A percentile compares a stretch with the other conserved stretches of the same genome.
These are phyloP conservation scores for Sycophila texana DNA, from an alignment of 2,888 invertebrate genomes.

Conservation along the genomic window DNA sequence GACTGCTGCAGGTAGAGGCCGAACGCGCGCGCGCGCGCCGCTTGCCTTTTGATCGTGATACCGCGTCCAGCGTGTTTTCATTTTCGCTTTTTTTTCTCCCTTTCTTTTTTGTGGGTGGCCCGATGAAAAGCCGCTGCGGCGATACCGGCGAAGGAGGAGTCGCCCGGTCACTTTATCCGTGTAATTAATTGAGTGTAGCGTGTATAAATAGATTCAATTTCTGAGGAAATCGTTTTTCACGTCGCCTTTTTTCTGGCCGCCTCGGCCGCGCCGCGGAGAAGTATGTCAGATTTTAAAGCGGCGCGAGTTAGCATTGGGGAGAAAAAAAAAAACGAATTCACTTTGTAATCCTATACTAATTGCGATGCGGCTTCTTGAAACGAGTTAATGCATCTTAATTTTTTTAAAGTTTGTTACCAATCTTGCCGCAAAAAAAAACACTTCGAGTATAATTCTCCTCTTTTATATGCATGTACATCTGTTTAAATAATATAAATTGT, in stretches of 20 bases:
- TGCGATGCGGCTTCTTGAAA: slow-evolving; percentile 9
- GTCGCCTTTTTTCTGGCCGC: not conserved
- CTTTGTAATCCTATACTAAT: slow-evolving; percentile 36
- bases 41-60: not conserved
- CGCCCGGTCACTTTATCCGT: slow-evolving; percentile 38
- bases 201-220: slow-evolving; percentile 55
- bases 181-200: slow-evolving; percentile 43
- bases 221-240: slow-evolving; percentile 30
- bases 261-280: not conserved
- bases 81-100: not conserved
- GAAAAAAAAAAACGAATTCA: not conserved
- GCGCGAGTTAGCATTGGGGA: not conserved
- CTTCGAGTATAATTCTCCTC: too few species aligned
- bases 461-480: too few species aligned
- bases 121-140: slow-evolving; percentile 11
- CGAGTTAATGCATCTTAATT: not conserved
- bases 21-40: too few species aligned
- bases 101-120: not conserved
- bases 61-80: not conserved
- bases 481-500: too few species aligned
- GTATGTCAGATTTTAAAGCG: slow-evolving; percentile 24
- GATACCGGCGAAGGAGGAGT: not conserved
- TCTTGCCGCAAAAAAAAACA: too few species aligned
- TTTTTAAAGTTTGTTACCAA: not conserved
- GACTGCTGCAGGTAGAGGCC: not conserved